A percentile compares a stretch with the other conserved stretches of the same genome.
Evolutionary conservation across 2,113 vertebrate species (phyloP).

Genomic region (Girardinichthys multiradiatus): DNA sequence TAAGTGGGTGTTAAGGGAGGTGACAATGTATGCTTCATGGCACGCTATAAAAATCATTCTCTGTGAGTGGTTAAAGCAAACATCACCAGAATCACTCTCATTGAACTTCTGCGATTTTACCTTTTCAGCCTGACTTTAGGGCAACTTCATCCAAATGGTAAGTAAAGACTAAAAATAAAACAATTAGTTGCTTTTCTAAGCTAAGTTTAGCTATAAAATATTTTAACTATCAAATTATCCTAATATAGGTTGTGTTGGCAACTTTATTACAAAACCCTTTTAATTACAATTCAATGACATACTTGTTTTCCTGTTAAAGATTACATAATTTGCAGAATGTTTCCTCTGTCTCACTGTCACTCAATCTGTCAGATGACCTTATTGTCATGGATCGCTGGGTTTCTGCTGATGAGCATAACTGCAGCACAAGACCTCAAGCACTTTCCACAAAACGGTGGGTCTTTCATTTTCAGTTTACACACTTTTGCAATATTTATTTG

Average conservation of each 20-base stretch:
- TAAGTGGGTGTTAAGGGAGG: not conserved
- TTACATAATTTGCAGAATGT: not conserved
- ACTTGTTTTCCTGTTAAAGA: not conserved
- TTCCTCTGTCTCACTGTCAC: constrained; percentile 4
- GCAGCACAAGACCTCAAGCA: constrained; percentile 19
- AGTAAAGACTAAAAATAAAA: constrained; percentile 7
- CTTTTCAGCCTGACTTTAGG: not conserved
- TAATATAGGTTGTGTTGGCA: not conserved
- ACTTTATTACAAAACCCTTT: not conserved
- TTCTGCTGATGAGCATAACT: constrained; percentile 39
- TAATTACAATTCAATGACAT: not conserved
- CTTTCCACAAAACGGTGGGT: constrained; percentile 65
- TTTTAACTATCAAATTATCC: not conserved
- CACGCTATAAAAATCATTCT: constrained; percentile 37
- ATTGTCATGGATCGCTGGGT: constrained; percentile 35
- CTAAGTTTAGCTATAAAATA: not conserved
- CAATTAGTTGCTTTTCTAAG: not conserved
- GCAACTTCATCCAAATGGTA: constrained; percentile 53
- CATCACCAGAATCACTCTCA: constrained; percentile 3
- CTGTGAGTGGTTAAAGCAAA: not conserved
- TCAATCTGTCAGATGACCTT: constrained; percentile 28
- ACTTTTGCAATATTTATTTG: not conserved
- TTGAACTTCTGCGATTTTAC: constrained; percentile 25
- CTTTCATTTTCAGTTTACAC: not conserved
- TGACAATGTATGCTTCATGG: constrained; percentile 23